Evolutionary conservation across 1,140 invertebrate genomes (phyloP).

Genomic region (Apocrypta bakeri): DNA sequence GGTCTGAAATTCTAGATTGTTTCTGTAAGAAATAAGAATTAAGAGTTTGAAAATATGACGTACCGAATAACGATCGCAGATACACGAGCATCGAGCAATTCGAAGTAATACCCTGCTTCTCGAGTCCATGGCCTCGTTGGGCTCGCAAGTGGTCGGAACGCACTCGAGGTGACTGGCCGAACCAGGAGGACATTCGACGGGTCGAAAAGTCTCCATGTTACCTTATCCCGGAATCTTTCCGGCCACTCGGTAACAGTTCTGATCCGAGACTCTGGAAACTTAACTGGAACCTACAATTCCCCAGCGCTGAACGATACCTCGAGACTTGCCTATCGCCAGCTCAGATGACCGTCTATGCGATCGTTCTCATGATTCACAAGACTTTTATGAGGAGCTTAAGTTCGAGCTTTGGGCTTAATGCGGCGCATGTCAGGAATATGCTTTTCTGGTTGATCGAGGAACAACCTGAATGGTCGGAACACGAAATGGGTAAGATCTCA

Average conservation of each 20-base stretch:
- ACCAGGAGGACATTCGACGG: slow-evolving; percentile 78
- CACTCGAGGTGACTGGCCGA: slow-evolving; percentile 80
- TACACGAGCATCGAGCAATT: slow-evolving; percentile 68
- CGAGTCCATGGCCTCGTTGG: slow-evolving; percentile 79
- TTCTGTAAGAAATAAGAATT: too few relatives aligned
- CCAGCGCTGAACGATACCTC: slow-evolving; percentile 82
- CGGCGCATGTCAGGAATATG: slow-evolving; percentile 82
- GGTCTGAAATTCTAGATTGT: too few relatives aligned
- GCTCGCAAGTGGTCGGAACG: slow-evolving; percentile 80
- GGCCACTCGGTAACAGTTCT: slow-evolving; percentile 35
- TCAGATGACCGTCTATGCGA: slow-evolving; percentile 81
- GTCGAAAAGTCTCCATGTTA: slow-evolving; percentile 81
- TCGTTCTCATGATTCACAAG: slow-evolving; percentile 79
- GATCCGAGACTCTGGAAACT: slow-evolving; percentile 78
- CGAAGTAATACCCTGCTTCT: slow-evolving; percentile 79
- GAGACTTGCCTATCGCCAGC: slow-evolving; percentile 81
- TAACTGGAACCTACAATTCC: slow-evolving; percentile 85
- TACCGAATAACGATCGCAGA: not conserved
- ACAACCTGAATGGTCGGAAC: slow-evolving; percentile 81
- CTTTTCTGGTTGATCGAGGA: slow-evolving; percentile 88
- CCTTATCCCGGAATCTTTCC: slow-evolving; percentile 80
- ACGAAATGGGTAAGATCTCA: slow-evolving; percentile 78
- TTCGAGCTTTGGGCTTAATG: slow-evolving; percentile 76
- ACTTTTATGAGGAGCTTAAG: slow-evolving; percentile 79
- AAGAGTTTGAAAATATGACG: too few relatives aligned